Conservation (phyloP, 2,888 invertebrate genomes). For the Lampropteryx suffumata region DNA sequence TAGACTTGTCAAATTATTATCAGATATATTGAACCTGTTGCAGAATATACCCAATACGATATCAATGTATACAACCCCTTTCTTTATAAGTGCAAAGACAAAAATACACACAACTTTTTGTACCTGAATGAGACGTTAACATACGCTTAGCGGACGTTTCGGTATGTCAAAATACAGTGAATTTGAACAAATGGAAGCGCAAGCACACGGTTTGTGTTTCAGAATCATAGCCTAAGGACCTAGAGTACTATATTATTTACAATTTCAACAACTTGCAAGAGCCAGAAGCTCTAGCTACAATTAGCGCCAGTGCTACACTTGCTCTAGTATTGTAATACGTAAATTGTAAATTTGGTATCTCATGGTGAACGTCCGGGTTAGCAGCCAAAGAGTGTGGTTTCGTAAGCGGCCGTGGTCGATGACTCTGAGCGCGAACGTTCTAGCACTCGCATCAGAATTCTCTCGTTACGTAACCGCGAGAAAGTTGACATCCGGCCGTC, state of each 20-base stretch:
- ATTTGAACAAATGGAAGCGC: too few species aligned
- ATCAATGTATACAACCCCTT: too few species aligned
- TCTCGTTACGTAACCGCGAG: slow-evolving; percentile 76
- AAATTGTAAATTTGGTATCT: slow-evolving; percentile 25
- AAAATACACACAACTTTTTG: too few species aligned
- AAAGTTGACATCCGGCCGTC: slow-evolving; percentile 78
- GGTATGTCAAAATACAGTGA: too few species aligned
- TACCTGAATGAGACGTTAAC: too few species aligned
- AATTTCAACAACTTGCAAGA: too few species aligned
- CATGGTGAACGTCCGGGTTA: slow-evolving; percentile 53
- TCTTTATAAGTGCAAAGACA: too few species aligned
- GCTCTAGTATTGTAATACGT: slow-evolving; percentile 11
- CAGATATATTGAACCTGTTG: slow-evolving; percentile 13
- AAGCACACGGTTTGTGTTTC: too few species aligned
- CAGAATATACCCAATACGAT: not conserved
- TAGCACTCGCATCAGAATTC: slow-evolving; percentile 67
- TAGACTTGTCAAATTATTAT: slow-evolving; percentile 39
- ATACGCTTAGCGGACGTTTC: too few species aligned
- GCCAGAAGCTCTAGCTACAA: too few species aligned
- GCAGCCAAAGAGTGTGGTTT: slow-evolving; percentile 58
- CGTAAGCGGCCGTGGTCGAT: slow-evolving; percentile 81
- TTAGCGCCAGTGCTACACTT: not conserved
- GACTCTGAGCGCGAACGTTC: slow-evolving; percentile 81
- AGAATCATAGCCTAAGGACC: too few species aligned
- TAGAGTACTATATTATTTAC: too few species aligned